Percentiles rank a stretch among this genome's conserved stretches.
These are phyloP conservation scores for Hydractinia echinata DNA, from an alignment of 30 jellyfish, hydroid and myxozoan genomes.

Conservation along the genomic window DNA sequence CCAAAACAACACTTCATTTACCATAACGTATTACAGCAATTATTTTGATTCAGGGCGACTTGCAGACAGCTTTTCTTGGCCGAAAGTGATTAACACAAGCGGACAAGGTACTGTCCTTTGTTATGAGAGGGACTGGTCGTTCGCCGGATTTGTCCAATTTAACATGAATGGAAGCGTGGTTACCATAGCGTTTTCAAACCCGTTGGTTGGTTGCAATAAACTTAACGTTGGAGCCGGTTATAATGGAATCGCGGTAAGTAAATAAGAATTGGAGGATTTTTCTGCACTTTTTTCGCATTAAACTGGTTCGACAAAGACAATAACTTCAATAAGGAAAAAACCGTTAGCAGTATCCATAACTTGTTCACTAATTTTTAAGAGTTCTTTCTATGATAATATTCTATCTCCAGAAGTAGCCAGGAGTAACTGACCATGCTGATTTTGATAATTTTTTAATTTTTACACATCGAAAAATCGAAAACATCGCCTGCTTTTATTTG, in stretches of 20 bases:
- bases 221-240: neutral
- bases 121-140: slow-evolving; percentile 24
- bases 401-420: too few species aligned
- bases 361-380: too few species aligned
- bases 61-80: slow-evolving; percentile 17
- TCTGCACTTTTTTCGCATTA: too few species aligned
- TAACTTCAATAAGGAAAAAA: too few species aligned
- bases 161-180: neutral
- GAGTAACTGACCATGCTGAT: too few species aligned
- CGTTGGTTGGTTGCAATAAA: slow-evolving; percentile 13
- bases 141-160: slow-evolving; percentile 20
- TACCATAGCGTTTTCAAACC: slow-evolving; percentile 21
- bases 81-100: neutral
- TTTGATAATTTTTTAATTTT: too few species aligned
- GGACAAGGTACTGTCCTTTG: neutral
- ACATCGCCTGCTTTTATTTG: too few species aligned
- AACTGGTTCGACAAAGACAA: too few species aligned
- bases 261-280: too few species aligned
- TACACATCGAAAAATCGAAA: too few species aligned
- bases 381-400: too few species aligned
- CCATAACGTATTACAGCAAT: neutral
- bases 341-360: too few species aligned
- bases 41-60: slow-evolving; percentile 16
- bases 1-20: neutral
- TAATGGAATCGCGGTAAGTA: neutral